A percentile compares a stretch with the other conserved stretches of the same genome.
These are phyloP conservation scores for Ptychobarbus kaznakovi DNA, from an alignment of 2,797 vertebrate genomes.

Conservation along the genomic window DNA sequence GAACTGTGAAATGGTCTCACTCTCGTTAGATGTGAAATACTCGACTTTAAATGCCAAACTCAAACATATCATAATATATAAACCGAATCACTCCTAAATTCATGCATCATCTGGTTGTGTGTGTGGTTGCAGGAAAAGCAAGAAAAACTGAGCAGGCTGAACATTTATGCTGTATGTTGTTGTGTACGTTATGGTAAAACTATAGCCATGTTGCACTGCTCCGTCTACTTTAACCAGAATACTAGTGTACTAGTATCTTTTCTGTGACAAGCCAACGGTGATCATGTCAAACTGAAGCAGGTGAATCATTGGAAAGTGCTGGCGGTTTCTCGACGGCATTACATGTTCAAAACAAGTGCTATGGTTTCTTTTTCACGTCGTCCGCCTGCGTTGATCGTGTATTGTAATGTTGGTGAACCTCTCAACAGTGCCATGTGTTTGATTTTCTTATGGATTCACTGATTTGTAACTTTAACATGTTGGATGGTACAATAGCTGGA, in stretches of 20 bases:
- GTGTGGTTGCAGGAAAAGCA: conserved; percentile 63
- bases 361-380: conserved; percentile 48
- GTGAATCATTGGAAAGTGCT: conserved; percentile 7
- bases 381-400: conserved; percentile 61
- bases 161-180: conserved; percentile 63
- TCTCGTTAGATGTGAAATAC: not conserved
- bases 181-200: conserved; percentile 62
- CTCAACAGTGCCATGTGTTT: conserved; percentile 78
- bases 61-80: not conserved
- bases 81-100: conserved; percentile 47
- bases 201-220: conserved; percentile 63
- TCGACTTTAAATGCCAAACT: conserved; percentile 12
- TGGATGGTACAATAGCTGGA: conserved; percentile 74
- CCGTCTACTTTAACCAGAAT: conserved; percentile 16
- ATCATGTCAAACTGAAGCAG: not conserved
- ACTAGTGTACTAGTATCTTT: conserved; percentile 13
- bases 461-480: conserved; percentile 71
- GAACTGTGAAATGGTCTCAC: not conserved
- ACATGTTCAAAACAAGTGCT: conserved; percentile 53
- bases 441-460: conserved; percentile 67
- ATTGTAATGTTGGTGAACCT: conserved; percentile 72
- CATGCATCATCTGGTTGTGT: conserved; percentile 66
- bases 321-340: conserved; percentile 56
- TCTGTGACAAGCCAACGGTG: not conserved
- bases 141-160: conserved; percentile 47